Evolutionary conservation across 2,797 vertebrate genomes (phyloP).

Genomic region (Lutjanus argentimaculatus): DNA sequence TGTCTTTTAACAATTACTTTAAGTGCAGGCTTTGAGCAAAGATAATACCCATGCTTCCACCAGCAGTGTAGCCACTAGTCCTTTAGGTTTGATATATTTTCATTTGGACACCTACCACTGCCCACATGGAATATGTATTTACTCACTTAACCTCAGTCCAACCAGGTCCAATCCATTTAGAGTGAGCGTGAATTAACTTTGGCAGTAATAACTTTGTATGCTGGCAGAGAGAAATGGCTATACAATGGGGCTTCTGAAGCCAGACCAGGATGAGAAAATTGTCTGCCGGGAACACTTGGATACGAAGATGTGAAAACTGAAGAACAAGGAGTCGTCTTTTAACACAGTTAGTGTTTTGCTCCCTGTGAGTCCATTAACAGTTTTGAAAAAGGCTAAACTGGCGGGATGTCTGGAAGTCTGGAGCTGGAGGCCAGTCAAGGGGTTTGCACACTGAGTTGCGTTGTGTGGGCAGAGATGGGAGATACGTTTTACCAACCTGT

Average conservation of each 20-base stretch:
- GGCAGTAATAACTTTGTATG: slow-evolving; percentile 43
- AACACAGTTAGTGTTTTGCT: slow-evolving; percentile 50
- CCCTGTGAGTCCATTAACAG: slow-evolving; percentile 43
- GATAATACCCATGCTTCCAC: slow-evolving; percentile 13
- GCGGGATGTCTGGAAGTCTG: slow-evolving; percentile 44
- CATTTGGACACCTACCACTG: slow-evolving; percentile 30
- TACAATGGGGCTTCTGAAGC: slow-evolving; percentile 26
- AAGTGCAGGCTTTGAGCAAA: slow-evolving; percentile 18
- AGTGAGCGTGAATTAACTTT: slow-evolving; percentile 52
- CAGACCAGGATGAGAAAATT: slow-evolving; percentile 20
- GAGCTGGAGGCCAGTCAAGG: slow-evolving; percentile 54
- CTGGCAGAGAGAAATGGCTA: slow-evolving; percentile 24
- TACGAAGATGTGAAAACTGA: slow-evolving; percentile 16
- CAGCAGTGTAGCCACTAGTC: slow-evolving; percentile 13
- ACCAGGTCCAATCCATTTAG: slow-evolving; percentile 42
- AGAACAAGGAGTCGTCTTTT: slow-evolving; percentile 36
- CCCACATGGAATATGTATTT: slow-evolving; percentile 55
- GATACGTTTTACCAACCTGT: slow-evolving; percentile 54
- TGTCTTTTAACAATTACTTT: slow-evolving; percentile 2
- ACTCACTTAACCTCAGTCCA: slow-evolving; percentile 54
- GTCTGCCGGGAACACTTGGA: slow-evolving; percentile 16
- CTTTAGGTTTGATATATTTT: slow-evolving; percentile 32
- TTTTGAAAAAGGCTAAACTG: slow-evolving; percentile 39
- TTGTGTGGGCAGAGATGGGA: slow-evolving; percentile 59
- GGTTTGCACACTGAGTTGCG: slow-evolving; percentile 32